These are phyloP conservation scores for Aythya baeri DNA, from an alignment of 2,113 vertebrate species.

Conservation along the genomic window DNA sequence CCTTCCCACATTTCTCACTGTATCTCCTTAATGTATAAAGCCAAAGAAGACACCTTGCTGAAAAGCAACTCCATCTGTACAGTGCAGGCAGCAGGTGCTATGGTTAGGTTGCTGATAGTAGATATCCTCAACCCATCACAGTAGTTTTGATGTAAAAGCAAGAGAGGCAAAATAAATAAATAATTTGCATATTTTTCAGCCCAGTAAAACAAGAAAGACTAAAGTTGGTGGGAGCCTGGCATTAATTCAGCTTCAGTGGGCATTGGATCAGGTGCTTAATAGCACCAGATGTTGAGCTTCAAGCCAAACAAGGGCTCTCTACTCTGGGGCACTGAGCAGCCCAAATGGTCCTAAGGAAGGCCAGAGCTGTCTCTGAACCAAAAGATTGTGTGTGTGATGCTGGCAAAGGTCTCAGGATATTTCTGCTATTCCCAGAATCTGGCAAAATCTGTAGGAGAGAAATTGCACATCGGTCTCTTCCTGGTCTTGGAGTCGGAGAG, in stretches of 20 bases:
- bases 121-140: background rate
- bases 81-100: background rate
- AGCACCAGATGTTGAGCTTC: background rate
- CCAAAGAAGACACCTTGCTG: background rate
- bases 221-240: background rate
- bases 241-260: background rate
- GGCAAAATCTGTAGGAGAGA: background rate
- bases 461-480: accelerated
- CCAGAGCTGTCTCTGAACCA: background rate
- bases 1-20: background rate
- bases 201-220: background rate
- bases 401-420: background rate
- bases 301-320: background rate
- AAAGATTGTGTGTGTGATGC: accelerated
- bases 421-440: background rate
- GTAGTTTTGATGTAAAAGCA: background rate
- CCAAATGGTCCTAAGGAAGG: background rate
- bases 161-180: background rate
- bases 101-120: accelerated
- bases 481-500: background rate
- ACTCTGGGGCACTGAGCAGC: background rate
- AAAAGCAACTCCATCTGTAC: background rate
- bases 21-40: accelerated
- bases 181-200: background rate
- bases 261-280: background rate